Evolutionary conservation across 2,797 vertebrate genomes (phyloP), one percentile per base, ranked within the genome.

Genomic region (Knipowitschia caucasica): DNA sequence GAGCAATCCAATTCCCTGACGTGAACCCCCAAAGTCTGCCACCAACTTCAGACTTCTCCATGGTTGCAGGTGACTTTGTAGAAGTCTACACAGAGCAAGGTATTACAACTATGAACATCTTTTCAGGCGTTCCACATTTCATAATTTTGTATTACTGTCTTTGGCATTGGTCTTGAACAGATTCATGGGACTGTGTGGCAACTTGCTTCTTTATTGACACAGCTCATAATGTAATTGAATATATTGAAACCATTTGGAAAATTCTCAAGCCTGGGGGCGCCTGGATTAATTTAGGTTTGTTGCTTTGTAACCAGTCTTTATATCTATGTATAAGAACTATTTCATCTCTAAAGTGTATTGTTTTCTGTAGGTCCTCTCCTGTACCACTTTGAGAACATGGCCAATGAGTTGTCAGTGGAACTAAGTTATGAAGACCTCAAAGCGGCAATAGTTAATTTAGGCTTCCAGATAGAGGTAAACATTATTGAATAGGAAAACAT

Each of bases 201-300:
- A 99, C 97, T 66, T 99, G 97, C 82, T 99, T 99, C 87, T 99
- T 99, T 74, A 98, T 99, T 60, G 96, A 99, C 75, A 99, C 97
- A 3, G 97, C 97, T 69, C 96, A 99, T 86, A 99, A 99, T 62
- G 93, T 99, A 65, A 89, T 99, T 25, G 96, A 99, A 77, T 99
- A 99, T 59, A 90, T 99, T 80, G 96, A 99, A 64, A 96, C 94
- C 17, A 98, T 99, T 79, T 99, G 97, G 96, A 98, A 96, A 82
- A 98, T 99, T 85, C 92, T 99, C 12, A 99, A 98, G 64, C 95
- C 95, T 44, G 97, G 95, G 69, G 97, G 96, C 64, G 93, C 96
- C 65, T 99, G 97, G 97, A 94, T 99, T 83, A 99, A 99, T 87
- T 85, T 99, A 79, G 97, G 97, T 95, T 86, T 93, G 92, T 83